Conservation (phyloP, 2,113 vertebrate genomes). For the Melanotaenia duboulayi region DNA sequence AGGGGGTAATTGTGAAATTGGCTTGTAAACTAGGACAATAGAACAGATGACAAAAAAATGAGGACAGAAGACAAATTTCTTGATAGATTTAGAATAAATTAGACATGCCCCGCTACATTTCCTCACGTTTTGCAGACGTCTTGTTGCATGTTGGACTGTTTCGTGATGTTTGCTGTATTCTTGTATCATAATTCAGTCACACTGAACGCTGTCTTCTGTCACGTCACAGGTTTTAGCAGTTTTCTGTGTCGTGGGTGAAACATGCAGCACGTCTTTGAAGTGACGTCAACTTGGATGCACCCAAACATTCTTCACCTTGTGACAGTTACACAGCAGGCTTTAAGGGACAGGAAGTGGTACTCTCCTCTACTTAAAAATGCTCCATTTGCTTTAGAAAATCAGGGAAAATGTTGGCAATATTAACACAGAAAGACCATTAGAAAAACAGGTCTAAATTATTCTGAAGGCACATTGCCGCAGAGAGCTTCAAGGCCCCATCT, state of each 20-base stretch:
- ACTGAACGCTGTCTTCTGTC: slow-evolving; percentile 13
- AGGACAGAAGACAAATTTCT: slow-evolving; percentile 72
- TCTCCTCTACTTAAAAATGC: slow-evolving; percentile 55
- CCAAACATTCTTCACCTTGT: slow-evolving; percentile 44
- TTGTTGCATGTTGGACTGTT: background rate
- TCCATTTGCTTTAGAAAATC: slow-evolving; percentile 61
- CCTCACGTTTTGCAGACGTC: slow-evolving; percentile 3
- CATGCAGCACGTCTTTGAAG: slow-evolving; percentile 37
- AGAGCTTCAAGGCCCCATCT: slow-evolving; percentile 51
- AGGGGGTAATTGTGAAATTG: slow-evolving; percentile 76
- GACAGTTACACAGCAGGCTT: slow-evolving; percentile 46
- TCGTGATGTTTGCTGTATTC: slow-evolving; percentile 6
- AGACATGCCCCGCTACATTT: slow-evolving; percentile 20
- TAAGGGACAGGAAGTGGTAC: slow-evolving; percentile 34
- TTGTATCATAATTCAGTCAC: background rate
- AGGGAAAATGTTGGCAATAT: slow-evolving; percentile 54
- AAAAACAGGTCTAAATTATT: slow-evolving; percentile 68
- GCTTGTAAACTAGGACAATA: slow-evolving; percentile 76
- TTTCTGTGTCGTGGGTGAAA: slow-evolving; percentile 28
- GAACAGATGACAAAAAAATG: slow-evolving; percentile 66
- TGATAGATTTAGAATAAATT: slow-evolving; percentile 54
- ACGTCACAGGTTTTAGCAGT: slow-evolving; percentile 3
- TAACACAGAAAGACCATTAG: slow-evolving; percentile 76
- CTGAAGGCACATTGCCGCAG: slow-evolving; percentile 48
- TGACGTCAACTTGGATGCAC: slow-evolving; percentile 45